Evolutionary conservation across 2,888 invertebrate genomes (phyloP).

Genomic region (Coecobrya sp.): DNA sequence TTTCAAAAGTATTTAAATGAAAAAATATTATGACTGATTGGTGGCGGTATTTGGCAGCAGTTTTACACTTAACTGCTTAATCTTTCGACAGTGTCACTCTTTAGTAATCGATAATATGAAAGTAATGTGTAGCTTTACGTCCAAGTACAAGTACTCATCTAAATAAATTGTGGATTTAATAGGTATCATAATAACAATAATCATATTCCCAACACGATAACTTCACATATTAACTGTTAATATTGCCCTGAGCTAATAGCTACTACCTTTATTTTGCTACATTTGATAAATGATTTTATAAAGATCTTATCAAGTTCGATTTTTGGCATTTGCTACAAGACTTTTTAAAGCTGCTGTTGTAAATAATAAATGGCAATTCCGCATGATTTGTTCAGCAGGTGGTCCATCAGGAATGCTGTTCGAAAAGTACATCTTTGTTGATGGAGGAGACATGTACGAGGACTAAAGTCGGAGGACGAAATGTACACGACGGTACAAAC

Average conservation of each 20-base stretch:
- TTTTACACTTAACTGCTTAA: too few relatives aligned
- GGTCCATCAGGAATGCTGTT: slow-evolving; percentile 73
- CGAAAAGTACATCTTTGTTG: slow-evolving; percentile 46
- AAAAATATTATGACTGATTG: too few relatives aligned
- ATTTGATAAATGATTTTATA: slow-evolving; percentile 64
- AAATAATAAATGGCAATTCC: slow-evolving; percentile 67
- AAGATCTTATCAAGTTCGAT: slow-evolving; percentile 53
- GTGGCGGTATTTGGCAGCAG: too few relatives aligned
- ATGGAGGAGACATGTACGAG: slow-evolving; percentile 9
- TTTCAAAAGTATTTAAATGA: too few relatives aligned
- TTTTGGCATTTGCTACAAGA: slow-evolving; percentile 61
- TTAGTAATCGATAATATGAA: too few relatives aligned
- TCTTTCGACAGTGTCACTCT: too few relatives aligned
- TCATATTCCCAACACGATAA: neutral
- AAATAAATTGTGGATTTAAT: neutral
- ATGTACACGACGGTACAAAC: neutral
- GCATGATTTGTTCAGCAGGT: slow-evolving; percentile 68
- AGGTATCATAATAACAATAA: neutral
- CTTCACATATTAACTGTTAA: slow-evolving; percentile 9
- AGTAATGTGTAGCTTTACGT: too few relatives aligned
- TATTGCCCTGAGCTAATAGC: neutral
- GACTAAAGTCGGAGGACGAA: slow-evolving; percentile 16
- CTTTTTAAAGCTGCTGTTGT: slow-evolving; percentile 40
- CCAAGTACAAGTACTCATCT: neutral
- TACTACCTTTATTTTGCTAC: neutral